These are phyloP conservation scores for Drosophila tripunctata DNA, from an alignment of 2,888 invertebrate genomes.

Conservation along the genomic window DNA sequence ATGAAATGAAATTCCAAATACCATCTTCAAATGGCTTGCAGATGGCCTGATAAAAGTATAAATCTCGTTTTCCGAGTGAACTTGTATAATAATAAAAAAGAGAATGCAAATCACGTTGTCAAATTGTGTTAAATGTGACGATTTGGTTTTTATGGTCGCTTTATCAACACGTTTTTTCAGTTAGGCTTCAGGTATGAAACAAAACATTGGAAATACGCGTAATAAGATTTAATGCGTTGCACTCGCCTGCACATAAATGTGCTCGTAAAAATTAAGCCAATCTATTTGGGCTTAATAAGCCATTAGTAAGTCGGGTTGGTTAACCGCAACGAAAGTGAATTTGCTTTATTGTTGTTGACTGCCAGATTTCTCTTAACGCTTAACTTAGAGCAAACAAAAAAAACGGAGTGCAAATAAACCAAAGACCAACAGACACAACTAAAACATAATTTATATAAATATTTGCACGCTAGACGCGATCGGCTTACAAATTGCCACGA, in stretches of 20 bases:
- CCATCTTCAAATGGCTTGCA: background rate
- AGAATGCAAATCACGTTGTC: constrained; percentile 20
- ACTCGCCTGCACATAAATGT: constrained; percentile 64
- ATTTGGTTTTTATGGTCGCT: constrained; percentile 47
- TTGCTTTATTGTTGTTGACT: constrained; percentile 45
- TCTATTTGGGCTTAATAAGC: constrained; percentile 77
- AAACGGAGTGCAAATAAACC: constrained; percentile 27
- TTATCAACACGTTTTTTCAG: constrained; percentile 54
- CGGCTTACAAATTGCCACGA: constrained; percentile 55
- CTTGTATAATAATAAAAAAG: background rate
- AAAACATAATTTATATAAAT: constrained; percentile 58
- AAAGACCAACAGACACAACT: constrained; percentile 23
- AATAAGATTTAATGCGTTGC: constrained; percentile 63
- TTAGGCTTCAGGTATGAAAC: constrained; percentile 27
- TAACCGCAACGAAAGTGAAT: constrained; percentile 78
- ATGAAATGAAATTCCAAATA: background rate
- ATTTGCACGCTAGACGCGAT: constrained; percentile 72
- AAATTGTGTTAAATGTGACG: constrained; percentile 45
- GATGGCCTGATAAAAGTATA: background rate
- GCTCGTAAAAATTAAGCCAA: constrained; percentile 59
- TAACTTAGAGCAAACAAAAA: constrained; percentile 13
- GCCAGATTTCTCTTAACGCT: constrained; percentile 63
- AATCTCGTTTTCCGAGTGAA: background rate
- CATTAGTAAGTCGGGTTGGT: constrained; percentile 75
- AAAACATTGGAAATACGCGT: constrained; percentile 26